phyloP scores from a whole-genome alignment of 2,113 vertebrate species.

The Thinocorus orbignyianus region DNA sequence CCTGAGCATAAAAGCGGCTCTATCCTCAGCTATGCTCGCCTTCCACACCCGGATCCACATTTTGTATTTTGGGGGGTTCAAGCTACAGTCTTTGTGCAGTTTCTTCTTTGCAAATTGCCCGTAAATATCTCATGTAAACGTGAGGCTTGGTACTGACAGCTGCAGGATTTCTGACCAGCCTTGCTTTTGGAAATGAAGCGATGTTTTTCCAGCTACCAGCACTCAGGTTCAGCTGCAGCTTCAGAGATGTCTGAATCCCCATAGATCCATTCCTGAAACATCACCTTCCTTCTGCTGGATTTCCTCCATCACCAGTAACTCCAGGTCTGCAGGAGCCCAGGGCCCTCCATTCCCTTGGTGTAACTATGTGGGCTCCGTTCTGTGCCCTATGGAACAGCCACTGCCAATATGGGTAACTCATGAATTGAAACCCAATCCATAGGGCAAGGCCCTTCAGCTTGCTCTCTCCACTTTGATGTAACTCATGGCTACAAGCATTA shows the following conservation, averaged over 20 bases:
- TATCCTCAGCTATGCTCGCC: background rate
- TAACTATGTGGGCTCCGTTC: background rate
- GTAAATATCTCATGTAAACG: background rate
- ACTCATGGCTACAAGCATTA: background rate
- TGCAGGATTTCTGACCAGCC: background rate
- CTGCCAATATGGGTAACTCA: background rate
- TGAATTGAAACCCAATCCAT: background rate
- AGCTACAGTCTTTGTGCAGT: background rate
- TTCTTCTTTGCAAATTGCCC: background rate
- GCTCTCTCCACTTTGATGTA: background rate
- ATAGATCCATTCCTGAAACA: no score
- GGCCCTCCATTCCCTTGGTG: no score
- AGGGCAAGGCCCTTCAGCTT: background rate
- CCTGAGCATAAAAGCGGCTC: background rate
- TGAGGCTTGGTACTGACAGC: background rate
- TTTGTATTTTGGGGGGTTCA: background rate
- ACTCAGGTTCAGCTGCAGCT: background rate
- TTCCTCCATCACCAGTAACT: background rate
- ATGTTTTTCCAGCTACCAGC: background rate
- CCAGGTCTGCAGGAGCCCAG: background rate
- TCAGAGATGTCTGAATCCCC: no score
- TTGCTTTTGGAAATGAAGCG: background rate
- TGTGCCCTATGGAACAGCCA: background rate
- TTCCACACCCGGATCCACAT: background rate
- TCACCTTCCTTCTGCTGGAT: no score